Conservation (phyloP, 1,140 invertebrate genomes). For the Fopius arisanus region DNA sequence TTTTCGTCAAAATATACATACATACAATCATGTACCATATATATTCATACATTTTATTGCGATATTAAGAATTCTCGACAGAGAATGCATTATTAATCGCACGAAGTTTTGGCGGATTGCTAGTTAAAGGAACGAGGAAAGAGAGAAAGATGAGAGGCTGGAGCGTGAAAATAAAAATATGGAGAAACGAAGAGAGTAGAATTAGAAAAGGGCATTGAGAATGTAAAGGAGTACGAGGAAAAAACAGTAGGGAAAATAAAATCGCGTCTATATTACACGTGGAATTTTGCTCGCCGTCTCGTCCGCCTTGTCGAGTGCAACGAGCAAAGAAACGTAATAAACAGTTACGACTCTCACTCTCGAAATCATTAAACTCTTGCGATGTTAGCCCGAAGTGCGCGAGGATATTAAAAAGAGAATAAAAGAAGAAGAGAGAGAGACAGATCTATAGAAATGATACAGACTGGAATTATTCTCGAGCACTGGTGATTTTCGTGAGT, state of each 20-base stretch:
- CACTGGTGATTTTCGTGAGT: slow-evolving; percentile 30
- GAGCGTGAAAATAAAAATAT: slow-evolving; percentile 1
- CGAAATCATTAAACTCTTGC: not conserved
- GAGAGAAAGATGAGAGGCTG: slow-evolving; percentile 15
- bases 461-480: not conserved
- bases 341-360: slow-evolving; percentile 12
- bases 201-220: slow-evolving; percentile 6
- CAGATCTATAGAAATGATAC: not conserved
- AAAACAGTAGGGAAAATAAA: slow-evolving; percentile 33
- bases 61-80: slow-evolving; percentile 37
- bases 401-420: not conserved
- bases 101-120: slow-evolving; percentile 25
- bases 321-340: slow-evolving; percentile 13
- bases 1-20: slow-evolving; percentile 50
- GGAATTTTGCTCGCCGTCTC: slow-evolving; percentile 37
- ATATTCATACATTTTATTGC: slow-evolving; percentile 34
- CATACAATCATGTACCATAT: slow-evolving; percentile 17
- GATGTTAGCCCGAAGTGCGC: not conserved
- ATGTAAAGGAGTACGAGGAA: not conserved
- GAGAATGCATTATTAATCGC: slow-evolving; percentile 3
- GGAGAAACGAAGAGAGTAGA: slow-evolving; percentile 35
- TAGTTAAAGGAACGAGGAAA: slow-evolving; percentile 26
- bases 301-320: slow-evolving; percentile 10
- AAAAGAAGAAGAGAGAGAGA: not conserved
- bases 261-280: slow-evolving; percentile 53